A percentile compares a stretch with the other conserved stretches of the same genome.
phyloP scores from a whole-genome alignment of 35 echinoderm and acorn worm species.

The Strongylocentrotus purpuratus region DNA sequence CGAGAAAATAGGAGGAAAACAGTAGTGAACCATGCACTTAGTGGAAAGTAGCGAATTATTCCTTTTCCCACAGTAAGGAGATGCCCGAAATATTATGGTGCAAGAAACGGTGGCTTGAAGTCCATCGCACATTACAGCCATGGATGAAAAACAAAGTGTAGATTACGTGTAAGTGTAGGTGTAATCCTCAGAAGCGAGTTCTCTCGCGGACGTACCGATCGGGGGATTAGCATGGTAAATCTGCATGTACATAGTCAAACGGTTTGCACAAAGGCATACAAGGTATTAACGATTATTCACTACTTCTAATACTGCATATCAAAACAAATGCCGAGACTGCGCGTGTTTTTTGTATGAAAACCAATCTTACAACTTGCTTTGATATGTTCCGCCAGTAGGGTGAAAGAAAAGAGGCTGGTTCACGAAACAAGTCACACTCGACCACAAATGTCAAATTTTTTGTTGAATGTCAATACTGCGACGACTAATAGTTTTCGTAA shows the following conservation, averaged over 20 bases:
- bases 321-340: conserved; percentile 38
- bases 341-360: conserved; percentile 33
- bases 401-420: neutral
- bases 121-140: neutral
- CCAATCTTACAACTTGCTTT: neutral
- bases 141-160: conserved; percentile 28
- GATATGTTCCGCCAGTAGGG: neutral
- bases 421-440: neutral
- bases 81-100: neutral
- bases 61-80: neutral
- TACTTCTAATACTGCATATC: conserved; percentile 23
- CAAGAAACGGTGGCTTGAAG: neutral
- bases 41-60: conserved; percentile 28
- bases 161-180: conserved; percentile 10
- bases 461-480: neutral
- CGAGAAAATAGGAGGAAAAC: conserved; percentile 21
- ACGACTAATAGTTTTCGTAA: neutral
- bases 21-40: neutral
- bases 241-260: conserved; percentile 43
- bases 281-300: conserved; percentile 48
- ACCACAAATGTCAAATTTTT: neutral
- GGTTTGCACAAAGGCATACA: conserved; percentile 51
- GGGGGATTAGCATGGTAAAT: conserved; percentile 24
- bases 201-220: neutral
- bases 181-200: neutral